These are phyloP conservation scores for Leucozona laternaria DNA, from an alignment of 2,888 invertebrate genomes.

Conservation along the genomic window DNA sequence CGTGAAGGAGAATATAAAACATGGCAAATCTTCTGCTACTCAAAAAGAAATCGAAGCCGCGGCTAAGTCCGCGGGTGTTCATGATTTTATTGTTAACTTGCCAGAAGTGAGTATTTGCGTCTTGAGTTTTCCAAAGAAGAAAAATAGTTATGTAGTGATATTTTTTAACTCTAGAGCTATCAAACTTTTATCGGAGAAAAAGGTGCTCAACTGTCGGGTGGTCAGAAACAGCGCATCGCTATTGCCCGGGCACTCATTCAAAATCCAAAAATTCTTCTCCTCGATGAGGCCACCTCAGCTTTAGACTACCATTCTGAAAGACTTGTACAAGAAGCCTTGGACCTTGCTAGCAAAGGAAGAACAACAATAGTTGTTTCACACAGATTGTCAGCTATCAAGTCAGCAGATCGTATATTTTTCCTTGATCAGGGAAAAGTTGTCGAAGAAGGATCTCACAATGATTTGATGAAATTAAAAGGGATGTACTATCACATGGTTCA, in stretches of 20 bases:
- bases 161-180: slow-evolving; percentile 86
- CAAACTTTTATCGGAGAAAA: slow-evolving; percentile 91
- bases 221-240: slow-evolving; percentile 93
- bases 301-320: slow-evolving; percentile 92
- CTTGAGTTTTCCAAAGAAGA: too few species aligned
- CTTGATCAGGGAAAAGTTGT: slow-evolving; percentile 89
- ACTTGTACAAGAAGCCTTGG: slow-evolving; percentile 91
- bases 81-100: slow-evolving; percentile 89
- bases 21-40: slow-evolving; percentile 89
- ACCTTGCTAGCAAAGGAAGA: slow-evolving; percentile 89
- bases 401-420: slow-evolving; percentile 89
- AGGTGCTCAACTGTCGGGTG: slow-evolving; percentile 92
- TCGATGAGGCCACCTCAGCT: slow-evolving; percentile 94
- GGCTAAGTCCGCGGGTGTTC: slow-evolving; percentile 90
- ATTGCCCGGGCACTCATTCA: slow-evolving; percentile 92
- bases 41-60: slow-evolving; percentile 89
- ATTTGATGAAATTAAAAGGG: slow-evolving; percentile 87
- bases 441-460: slow-evolving; percentile 90
- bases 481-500: slow-evolving; percentile 88
- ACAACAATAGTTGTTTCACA: slow-evolving; percentile 92
- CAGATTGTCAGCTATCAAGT: slow-evolving; percentile 88
- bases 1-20: slow-evolving; percentile 88
- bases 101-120: slow-evolving; percentile 86
- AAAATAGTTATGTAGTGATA: not conserved
- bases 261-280: slow-evolving; percentile 89